Evolutionary conservation across 2,113 vertebrate species (phyloP), one percentile per base, ranked within the genome.

Genomic region (Nibea coibor): DNA sequence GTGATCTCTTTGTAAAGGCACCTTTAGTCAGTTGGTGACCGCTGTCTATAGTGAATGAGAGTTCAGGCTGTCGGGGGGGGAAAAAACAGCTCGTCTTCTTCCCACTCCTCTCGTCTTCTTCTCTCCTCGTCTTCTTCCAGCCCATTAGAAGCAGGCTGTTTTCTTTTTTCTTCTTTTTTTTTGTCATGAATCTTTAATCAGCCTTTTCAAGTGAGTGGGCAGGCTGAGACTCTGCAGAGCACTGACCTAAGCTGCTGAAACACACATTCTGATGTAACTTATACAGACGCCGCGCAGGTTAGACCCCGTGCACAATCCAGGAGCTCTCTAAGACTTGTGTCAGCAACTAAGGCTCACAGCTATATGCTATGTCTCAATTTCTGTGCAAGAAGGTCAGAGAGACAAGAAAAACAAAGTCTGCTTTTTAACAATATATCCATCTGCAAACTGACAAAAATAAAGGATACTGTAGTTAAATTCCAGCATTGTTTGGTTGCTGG

Each of bases 141-240:
- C 51, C 87, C 80, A 86, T 89, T 86, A 83, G 64, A 81, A 75
- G 50, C 10, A 5, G 43, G 22, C 42, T 22, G 54, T 59, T 35
- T 68, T 26, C 53, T 63, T 64, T 31, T 53, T 64, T 54, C 0
- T 62, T 28, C 5, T n/a, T 72, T 54, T 72, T 54, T 77, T 73
- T 48, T 53, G 78, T 85, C 86, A 90, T 91, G 82, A 93, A 92
- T 92, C 78, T 92, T 92, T 93, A 87, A 91, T 87, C 64, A 75
- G 76, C 69, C 78, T 80, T 88, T 92, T 86, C 75, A 72, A 86
- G 24, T 75, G 80, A 88, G 81, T 67, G 83, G 72, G 56, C 75
- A 81, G 71, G 28, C 84, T 53, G 74, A 78, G 72, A 75, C 81
- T 88, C 77, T 59, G 74, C 85, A 87, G 75, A 84, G 77, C 78